Evolutionary conservation across 2,113 vertebrate genomes (phyloP), one percentile per base, ranked within the genome.

Genomic region (Ardeotis arabs): DNA sequence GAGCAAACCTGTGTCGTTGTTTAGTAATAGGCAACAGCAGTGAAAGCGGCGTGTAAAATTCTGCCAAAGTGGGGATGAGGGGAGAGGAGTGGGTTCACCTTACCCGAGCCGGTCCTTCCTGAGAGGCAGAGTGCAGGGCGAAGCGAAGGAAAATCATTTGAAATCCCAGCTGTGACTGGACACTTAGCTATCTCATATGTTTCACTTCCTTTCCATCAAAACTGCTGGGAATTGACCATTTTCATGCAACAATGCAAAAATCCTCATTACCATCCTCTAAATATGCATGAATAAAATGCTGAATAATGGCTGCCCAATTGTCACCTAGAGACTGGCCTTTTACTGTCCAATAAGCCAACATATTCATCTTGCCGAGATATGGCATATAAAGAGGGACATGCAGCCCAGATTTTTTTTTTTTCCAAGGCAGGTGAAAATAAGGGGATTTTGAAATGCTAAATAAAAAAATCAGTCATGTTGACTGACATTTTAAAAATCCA

Each of bases 201-300:
- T 97, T 98, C 98, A 98, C 98, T 98, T 98, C 98, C 98, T 98
- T 97, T 98, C 98, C 97, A 96, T 98, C 98, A 98, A 97, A 96
- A 97, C 98, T 98, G 98, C 98, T 97, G 98, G 98, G 98, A 98
- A 98, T 98, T 97, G 97, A 97, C 98, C 98, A 98, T 99, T 99
- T 99, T 99, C 98, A 99, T 99, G 99, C 99, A 99, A 99, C 99
- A 99, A 99, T 99, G 99, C 99, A 99, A 99, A 99, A 98, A 98
- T 96, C 72, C 98, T 99, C 98, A 99, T 99, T 99, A 99, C 98
- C 99, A 99, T 99, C 98, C 97, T 96, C 98, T 99, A 99, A 99
- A 99, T 99, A 99, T 99, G 99, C 99, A 99, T 99, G 99, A 99
- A 99, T 99, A 98, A 98, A 99, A 98, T 97, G 98, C 98, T 98